These are phyloP conservation scores for mouse (Mus musculus) DNA, from an alignment of 2,113 vertebrate species.

Conservation along the genomic window DNA sequence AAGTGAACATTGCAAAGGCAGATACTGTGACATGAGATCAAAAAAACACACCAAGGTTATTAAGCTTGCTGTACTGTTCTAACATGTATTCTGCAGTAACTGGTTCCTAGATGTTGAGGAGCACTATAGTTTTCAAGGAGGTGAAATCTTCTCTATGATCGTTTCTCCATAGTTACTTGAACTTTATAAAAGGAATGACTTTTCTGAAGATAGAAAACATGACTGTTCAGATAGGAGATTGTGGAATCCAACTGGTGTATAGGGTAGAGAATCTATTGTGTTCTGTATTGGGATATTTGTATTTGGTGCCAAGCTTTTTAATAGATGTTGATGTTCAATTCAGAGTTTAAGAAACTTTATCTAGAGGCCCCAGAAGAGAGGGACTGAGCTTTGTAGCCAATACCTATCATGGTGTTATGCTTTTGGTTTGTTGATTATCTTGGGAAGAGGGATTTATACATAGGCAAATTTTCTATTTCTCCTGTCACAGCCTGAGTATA, in stretches of 20 bases:
- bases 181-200: not conserved
- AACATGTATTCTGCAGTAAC: not conserved
- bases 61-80: not conserved
- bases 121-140: not conserved
- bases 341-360: not conserved
- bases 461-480: not conserved
- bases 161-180: not conserved
- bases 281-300: not conserved
- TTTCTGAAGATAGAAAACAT: not conserved
- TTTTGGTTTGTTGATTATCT: not conserved
- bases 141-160: not conserved
- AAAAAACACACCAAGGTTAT: not conserved
- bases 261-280: not conserved
- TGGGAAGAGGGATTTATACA: not conserved
- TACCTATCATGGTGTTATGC: not conserved
- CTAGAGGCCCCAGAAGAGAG: not conserved
- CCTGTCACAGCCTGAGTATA: not conserved
- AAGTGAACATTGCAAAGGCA: not conserved
- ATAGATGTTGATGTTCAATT: not conserved
- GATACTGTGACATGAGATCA: not conserved
- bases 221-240: not conserved
- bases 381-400: not conserved
- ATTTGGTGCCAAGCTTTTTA: not conserved
- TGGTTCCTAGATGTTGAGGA: not conserved
- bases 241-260: not conserved